Evolutionary conservation across 2,113 vertebrate genomes (phyloP).

Genomic region (Mionectes macconnelli): DNA sequence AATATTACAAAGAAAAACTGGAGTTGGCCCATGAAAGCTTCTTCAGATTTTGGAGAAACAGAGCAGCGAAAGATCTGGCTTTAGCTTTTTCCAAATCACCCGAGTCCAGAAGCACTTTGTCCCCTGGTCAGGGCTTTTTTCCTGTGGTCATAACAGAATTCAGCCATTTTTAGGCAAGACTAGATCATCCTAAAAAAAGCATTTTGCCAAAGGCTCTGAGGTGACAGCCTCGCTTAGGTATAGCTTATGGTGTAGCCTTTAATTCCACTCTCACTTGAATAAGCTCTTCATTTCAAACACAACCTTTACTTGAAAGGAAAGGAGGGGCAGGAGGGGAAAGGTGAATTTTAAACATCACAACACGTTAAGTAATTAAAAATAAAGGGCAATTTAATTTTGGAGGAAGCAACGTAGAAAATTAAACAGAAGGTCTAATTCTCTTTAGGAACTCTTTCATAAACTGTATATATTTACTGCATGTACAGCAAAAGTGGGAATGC

Average conservation of each 20-base stretch:
- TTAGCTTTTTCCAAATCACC: neutral
- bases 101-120: neutral
- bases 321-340: neutral
- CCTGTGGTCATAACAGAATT: neutral
- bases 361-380: neutral
- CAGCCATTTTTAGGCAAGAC: neutral
- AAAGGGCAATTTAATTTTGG: conserved; percentile 2
- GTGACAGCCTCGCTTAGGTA: rapidly evolving
- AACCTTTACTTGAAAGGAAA: neutral
- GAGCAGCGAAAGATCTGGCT: neutral
- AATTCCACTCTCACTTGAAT: neutral
- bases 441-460: neutral
- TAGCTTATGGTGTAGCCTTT: neutral
- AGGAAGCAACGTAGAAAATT: conserved; percentile 17
- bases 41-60: neutral
- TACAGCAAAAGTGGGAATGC: neutral
- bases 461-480: neutral
- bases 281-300: neutral
- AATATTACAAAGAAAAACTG: neutral
- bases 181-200: neutral
- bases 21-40: neutral
- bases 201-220: neutral
- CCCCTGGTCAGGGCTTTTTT: rapidly evolving
- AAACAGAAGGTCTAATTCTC: neutral
- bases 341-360: conserved; percentile 1